Conservation (phyloP, 35 echinoderm and acorn worm genomes). For the Lytechinus pictus region DNA sequence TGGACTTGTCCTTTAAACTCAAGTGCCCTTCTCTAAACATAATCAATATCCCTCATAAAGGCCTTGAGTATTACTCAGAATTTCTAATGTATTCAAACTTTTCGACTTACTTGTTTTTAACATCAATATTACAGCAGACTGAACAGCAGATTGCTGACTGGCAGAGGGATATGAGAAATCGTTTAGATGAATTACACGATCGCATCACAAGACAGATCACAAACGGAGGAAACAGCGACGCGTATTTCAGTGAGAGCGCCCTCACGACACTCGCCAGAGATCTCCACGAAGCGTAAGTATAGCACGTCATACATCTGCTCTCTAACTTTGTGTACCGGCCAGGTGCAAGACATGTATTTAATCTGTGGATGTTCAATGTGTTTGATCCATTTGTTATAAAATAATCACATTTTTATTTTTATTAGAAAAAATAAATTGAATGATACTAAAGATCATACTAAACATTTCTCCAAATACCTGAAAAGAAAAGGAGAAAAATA, state of each 20-base stretch:
- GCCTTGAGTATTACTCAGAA: neutral
- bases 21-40: neutral
- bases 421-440: too few relatives aligned
- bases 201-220: slow-evolving; percentile 53
- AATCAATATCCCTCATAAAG: neutral
- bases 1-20: too few relatives aligned
- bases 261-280: slow-evolving; percentile 47
- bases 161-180: slow-evolving; percentile 54
- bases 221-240: neutral
- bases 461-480: too few relatives aligned
- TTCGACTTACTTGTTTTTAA: neutral
- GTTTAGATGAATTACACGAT: slow-evolving; percentile 58
- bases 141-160: slow-evolving; percentile 52
- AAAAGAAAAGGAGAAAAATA: too few relatives aligned
- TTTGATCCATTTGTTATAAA: too few relatives aligned
- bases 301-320: too few relatives aligned
- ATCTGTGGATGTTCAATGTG: too few relatives aligned
- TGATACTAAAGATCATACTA: too few relatives aligned
- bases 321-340: too few relatives aligned
- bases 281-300: slow-evolving; percentile 62
- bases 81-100: neutral
- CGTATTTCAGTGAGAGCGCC: slow-evolving; percentile 21
- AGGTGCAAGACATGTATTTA: too few relatives aligned
- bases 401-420: too few relatives aligned
- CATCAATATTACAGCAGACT: neutral